Evolutionary conservation across 2,113 vertebrate species (phyloP).

Genomic region (Rhinoptilus africanus): DNA sequence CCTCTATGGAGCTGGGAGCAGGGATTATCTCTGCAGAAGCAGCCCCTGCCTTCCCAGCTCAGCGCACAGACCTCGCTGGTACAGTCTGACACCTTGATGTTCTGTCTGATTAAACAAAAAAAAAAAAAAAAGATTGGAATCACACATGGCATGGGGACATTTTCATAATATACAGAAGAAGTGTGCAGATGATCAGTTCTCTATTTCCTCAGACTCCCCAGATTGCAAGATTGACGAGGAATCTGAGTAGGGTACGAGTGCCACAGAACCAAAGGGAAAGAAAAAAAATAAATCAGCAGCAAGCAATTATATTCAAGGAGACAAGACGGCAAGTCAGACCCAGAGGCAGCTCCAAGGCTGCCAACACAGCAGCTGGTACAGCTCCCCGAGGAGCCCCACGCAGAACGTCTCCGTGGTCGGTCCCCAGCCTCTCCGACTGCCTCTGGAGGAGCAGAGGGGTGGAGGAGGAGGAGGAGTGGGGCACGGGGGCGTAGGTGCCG

Average conservation of each 20-base stretch:
- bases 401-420: background rate
- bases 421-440: background rate
- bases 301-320: slow-evolving; percentile 18
- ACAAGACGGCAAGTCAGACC: background rate
- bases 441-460: background rate
- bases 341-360: slow-evolving; percentile 31
- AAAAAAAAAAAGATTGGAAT: background rate
- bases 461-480: background rate
- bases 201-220: background rate
- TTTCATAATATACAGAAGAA: background rate
- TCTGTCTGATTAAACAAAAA: background rate
- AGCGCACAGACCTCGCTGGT: background rate
- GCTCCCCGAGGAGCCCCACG: background rate
- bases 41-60: background rate
- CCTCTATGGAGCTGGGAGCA: background rate
- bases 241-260: background rate
- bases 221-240: background rate
- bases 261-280: background rate
- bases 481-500: background rate
- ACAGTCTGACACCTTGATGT: background rate
- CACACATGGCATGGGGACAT: background rate
- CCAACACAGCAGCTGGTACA: slow-evolving; percentile 52
- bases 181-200: background rate
- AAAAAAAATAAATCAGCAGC: background rate
- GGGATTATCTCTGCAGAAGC: background rate